Base-by-base conservation (phyloP, 1,140 invertebrate species). In the Camponotus pennsylvanicus region DNA sequence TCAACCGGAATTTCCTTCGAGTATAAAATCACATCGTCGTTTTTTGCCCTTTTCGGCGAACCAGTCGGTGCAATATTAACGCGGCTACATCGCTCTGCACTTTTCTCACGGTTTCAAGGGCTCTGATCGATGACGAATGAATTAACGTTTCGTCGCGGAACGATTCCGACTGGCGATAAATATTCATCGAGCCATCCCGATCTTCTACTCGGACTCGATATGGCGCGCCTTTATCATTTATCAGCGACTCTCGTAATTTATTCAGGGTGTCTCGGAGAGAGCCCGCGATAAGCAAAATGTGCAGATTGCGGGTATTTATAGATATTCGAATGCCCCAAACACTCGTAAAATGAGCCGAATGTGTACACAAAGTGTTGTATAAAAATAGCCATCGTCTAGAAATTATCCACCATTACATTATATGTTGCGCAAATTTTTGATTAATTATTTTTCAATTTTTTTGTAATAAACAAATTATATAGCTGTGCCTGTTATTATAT, bases 71-170 rank as follows among this genome's bases (percentile, higher is more conserved):
- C n/a, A 83, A 83, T 61, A 83, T 83, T 83, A 73, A 83, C 55
- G 69, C 55, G 69, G 32, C 40, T 73, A 83, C 79, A 83, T 21
- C 69, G 55, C 15, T 83, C 69, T 83, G 79, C 79, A 83, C 69
- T 83, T 83, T 73, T 83, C 49, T 52, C 79, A 63, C 55, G 79
- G 69, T 61, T 83, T 83, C 42, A 32, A 83, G 69, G 42, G 27
- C 11, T 7, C 52, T 82, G 67, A 73, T 82, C 79, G 67, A 82
- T 82, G 21, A 52, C 79, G 79, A 82, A 82, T 82, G 55, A 83
- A 83, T 80, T 80, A 80, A 80, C 64, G 78, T 57, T 52, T 70
- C 66, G 78, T 32, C 52, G 8, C 69, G 57, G 8, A 61, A 57
- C 69, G 27, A 57, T 73, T 42, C 18, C 37, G 15, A 27, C 40